Evolutionary conservation across 2,888 invertebrate species (phyloP).

Genomic region (Electrophaes corylata): DNA sequence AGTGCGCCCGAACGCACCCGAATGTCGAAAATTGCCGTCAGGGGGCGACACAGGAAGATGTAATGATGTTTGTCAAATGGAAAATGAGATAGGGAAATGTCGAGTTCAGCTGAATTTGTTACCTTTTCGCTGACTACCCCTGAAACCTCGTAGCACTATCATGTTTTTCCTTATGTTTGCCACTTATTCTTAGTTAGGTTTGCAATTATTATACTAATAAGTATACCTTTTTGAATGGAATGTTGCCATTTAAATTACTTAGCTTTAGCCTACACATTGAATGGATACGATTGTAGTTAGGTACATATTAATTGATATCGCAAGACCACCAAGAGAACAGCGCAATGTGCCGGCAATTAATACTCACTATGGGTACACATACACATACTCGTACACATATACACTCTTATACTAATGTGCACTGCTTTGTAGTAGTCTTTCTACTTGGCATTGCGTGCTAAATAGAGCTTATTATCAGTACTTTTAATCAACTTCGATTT

Average conservation of each 20-base stretch:
- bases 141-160: background rate
- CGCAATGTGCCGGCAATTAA: background rate
- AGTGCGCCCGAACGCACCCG: conserved; percentile 65
- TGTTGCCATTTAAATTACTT: conserved; percentile 71
- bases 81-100: conserved; percentile 84
- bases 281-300: conserved; percentile 53
- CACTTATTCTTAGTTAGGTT: background rate
- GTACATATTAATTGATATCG: conserved; percentile 41
- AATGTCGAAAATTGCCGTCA: conserved; percentile 67
- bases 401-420: too few species aligned
- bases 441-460: conserved; percentile 3
- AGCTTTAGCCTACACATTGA: conserved; percentile 58
- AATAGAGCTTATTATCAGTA: background rate
- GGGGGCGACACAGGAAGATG: conserved; percentile 75
- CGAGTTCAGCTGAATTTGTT: conserved; percentile 69
- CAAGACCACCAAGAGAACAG: conserved; percentile 27
- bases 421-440: too few species aligned
- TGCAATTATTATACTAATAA: conserved; percentile 47
- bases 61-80: conserved; percentile 85
- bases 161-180: background rate
- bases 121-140: conserved; percentile 68
- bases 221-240: conserved; percentile 60
- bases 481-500: background rate
- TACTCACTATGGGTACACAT: background rate
- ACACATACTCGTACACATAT: too few species aligned